These are phyloP conservation scores for Temnothorax rugatulus DNA, from an alignment of 2,888 invertebrate genomes.

Conservation along the genomic window DNA sequence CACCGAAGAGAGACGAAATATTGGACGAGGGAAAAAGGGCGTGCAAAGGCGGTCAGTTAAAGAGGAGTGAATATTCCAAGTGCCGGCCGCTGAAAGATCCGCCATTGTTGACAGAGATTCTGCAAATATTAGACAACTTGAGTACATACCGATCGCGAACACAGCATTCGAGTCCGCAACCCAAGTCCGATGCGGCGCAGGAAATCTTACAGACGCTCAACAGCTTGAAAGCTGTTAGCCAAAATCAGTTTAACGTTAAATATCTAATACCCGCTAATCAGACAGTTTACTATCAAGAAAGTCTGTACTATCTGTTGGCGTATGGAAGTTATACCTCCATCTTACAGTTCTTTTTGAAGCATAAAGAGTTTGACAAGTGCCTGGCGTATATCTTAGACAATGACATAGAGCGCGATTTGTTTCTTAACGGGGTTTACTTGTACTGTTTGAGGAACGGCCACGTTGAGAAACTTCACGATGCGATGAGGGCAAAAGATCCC, in stretches of 20 bases:
- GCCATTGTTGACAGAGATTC: conserved; percentile 90
- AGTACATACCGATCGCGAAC: conserved; percentile 73
- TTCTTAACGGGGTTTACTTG: conserved; percentile 91
- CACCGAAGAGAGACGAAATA: conserved; percentile 21
- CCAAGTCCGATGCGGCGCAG: conserved; percentile 87
- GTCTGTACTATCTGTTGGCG: conserved; percentile 92
- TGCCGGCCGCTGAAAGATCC: conserved; percentile 89
- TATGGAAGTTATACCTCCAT: conserved; percentile 93
- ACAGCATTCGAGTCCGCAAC: conserved; percentile 82
- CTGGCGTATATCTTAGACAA: conserved; percentile 91
- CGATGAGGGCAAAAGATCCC: conserved; percentile 90
- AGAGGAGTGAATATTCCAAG: conserved; percentile 83
- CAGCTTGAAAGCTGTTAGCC: conserved; percentile 85
- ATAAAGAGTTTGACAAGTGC: conserved; percentile 90
- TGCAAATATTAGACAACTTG: conserved; percentile 89
- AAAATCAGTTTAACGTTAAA: conserved; percentile 81
- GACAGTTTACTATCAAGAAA: conserved; percentile 89
- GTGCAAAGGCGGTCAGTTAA: conserved; percentile 38
- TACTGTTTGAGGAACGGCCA: conserved; percentile 90
- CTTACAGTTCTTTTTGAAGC: conserved; percentile 92
- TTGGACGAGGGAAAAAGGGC: conserved; percentile 29
- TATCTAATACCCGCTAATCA: conserved; percentile 37
- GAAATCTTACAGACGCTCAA: conserved; percentile 86
- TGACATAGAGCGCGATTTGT: conserved; percentile 90
- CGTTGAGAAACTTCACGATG: conserved; percentile 88